A percentile compares a stretch with the other conserved stretches of the same genome.
phyloP scores from a whole-genome alignment of 2,888 invertebrate genomes.

The Limnephilus auricula region DNA sequence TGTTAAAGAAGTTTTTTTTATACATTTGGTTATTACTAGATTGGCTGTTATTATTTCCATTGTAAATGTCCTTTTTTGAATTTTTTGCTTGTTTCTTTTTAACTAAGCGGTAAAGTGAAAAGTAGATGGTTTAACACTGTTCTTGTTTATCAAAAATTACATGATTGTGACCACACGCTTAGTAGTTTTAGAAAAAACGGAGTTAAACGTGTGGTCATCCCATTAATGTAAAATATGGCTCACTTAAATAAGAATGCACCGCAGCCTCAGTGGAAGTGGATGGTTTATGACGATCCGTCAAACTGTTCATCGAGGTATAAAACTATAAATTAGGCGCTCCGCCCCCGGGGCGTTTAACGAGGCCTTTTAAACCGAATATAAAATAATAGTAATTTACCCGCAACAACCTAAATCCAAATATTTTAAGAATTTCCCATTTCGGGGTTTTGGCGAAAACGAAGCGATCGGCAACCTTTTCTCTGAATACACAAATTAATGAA shows the following conservation, averaged over 20 bases:
- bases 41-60: no score
- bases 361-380: slow-evolving; percentile 36
- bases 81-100: no score
- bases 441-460: slow-evolving; percentile 2
- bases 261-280: background rate
- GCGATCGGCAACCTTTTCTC: slow-evolving; percentile 38
- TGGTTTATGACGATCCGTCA: slow-evolving; percentile 49
- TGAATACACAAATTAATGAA: background rate
- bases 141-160: background rate
- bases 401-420: slow-evolving; percentile 43
- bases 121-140: no score
- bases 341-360: slow-evolving; percentile 55
- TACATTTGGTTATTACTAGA: no score
- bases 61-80: no score
- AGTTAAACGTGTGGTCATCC: slow-evolving; percentile 36
- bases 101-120: no score
- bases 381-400: slow-evolving; percentile 49
- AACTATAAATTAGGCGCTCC: slow-evolving; percentile 57
- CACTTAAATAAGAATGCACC: slow-evolving; percentile 33
- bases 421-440: slow-evolving; percentile 40
- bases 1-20: no score
- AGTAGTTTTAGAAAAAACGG: background rate
- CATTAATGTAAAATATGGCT: slow-evolving; percentile 48
- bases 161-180: background rate
- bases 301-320: slow-evolving; percentile 53